Conservation (phyloP, 2,888 invertebrate genomes). For the Orthosia incerta region DNA sequence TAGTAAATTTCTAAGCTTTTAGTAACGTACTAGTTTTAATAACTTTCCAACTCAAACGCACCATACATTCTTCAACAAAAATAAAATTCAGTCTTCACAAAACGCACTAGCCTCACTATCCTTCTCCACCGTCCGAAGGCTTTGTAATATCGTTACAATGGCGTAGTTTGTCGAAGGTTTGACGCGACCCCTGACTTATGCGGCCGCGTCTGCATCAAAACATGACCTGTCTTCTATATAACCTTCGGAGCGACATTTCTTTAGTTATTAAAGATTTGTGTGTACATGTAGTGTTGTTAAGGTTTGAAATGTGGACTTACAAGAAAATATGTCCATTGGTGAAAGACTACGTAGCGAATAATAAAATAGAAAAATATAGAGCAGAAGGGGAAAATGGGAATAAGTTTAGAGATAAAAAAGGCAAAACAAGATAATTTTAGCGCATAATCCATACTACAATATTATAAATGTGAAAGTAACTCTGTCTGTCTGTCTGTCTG, state of each 20-base stretch:
- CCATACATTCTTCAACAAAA: not conserved
- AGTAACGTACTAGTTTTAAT: no score
- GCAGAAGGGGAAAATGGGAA: no score
- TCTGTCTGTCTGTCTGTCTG: no score
- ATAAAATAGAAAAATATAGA: no score
- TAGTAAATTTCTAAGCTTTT: no score
- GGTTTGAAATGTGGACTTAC: not conserved
- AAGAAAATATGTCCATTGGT: not conserved
- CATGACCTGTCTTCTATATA: conserved; percentile 70
- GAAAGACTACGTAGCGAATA: not conserved
- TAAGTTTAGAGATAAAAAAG: no score
- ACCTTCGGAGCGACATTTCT: conserved; percentile 72
- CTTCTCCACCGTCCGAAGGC: conserved; percentile 29
- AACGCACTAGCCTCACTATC: conserved; percentile 32
- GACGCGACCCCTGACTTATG: conserved; percentile 84
- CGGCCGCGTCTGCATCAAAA: conserved; percentile 77
- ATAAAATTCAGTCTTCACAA: conserved; percentile 13
- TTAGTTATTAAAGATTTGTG: conserved; percentile 64
- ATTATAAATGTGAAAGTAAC: no score
- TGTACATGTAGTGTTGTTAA: not conserved
- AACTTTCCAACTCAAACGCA: not conserved
- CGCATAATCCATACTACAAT: no score
- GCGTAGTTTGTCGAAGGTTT: conserved; percentile 84
- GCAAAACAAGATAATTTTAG: no score
- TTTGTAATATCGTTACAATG: conserved; percentile 77